Conservation (phyloP, 2,113 vertebrate species). For the Tetrax tetrax region DNA sequence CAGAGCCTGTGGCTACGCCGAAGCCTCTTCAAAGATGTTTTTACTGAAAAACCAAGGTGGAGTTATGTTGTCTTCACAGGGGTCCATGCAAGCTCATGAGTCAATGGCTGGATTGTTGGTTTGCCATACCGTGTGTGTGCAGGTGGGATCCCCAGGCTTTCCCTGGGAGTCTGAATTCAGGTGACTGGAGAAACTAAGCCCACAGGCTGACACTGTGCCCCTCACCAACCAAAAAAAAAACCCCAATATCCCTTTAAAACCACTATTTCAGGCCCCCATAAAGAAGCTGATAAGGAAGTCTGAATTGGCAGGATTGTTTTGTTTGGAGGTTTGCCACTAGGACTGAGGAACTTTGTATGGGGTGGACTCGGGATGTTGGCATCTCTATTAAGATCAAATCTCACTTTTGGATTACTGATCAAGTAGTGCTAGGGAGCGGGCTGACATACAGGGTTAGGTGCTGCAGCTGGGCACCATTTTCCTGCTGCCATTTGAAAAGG, state of each 20-base stretch:
- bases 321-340: background rate
- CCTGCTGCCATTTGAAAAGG: background rate
- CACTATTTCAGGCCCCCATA: background rate
- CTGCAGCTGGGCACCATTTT: background rate
- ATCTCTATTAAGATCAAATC: background rate
- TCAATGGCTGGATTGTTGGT: background rate
- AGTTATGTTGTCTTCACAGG: background rate
- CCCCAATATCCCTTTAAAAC: background rate
- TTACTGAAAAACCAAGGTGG: background rate
- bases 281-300: background rate
- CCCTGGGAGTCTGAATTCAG: background rate
- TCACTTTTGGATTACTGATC: background rate
- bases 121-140: accelerated
- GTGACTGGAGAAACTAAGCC: background rate
- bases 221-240: background rate
- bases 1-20: background rate
- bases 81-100: accelerated
- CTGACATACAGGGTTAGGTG: background rate
- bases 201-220: background rate
- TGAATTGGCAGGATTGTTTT: background rate
- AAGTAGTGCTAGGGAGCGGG: background rate
- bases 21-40: background rate
- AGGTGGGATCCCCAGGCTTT: background rate
- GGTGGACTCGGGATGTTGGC: background rate
- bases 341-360: background rate